These are phyloP conservation scores for Tenthredo notha DNA, from an alignment of 2,888 invertebrate species.

Conservation along the genomic window DNA sequence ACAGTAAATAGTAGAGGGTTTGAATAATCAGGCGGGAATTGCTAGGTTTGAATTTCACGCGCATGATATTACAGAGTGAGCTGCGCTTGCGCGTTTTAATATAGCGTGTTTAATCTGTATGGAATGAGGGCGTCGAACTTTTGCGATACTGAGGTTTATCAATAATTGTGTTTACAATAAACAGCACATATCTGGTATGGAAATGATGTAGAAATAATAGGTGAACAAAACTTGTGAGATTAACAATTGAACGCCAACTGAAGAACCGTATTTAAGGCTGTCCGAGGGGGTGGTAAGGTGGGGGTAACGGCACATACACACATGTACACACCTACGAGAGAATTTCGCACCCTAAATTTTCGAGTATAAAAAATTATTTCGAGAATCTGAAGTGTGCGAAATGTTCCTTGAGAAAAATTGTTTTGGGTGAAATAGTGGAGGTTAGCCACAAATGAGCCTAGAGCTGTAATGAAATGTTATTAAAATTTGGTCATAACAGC, in stretches of 20 bases:
- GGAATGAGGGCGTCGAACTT: not conserved
- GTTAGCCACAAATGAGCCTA: too few species aligned
- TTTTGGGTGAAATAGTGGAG: too few species aligned
- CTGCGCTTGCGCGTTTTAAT: not conserved
- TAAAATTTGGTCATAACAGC: too few species aligned
- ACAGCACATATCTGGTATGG: not conserved
- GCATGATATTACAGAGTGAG: not conserved
- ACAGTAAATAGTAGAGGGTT: not conserved
- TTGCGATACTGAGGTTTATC: not conserved
- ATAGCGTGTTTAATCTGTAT: not conserved
- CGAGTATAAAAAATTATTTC: too few species aligned
- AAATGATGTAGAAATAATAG: not conserved
- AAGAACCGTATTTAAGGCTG: too few species aligned
- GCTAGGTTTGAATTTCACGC: not conserved
- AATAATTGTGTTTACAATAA: not conserved
- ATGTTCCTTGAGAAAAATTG: too few species aligned
- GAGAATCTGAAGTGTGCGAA: too few species aligned
- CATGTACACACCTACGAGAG: too few species aligned
- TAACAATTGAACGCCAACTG: not conserved
- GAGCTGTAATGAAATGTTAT: too few species aligned
- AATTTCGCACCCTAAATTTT: too few species aligned
- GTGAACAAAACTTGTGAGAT: not conserved
- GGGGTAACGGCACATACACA: too few species aligned
- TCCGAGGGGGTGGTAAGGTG: too few species aligned
- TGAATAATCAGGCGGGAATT: not conserved